phyloP scores from a whole-genome alignment of 2,797 vertebrate species.

The Chaunax sp. region DNA sequence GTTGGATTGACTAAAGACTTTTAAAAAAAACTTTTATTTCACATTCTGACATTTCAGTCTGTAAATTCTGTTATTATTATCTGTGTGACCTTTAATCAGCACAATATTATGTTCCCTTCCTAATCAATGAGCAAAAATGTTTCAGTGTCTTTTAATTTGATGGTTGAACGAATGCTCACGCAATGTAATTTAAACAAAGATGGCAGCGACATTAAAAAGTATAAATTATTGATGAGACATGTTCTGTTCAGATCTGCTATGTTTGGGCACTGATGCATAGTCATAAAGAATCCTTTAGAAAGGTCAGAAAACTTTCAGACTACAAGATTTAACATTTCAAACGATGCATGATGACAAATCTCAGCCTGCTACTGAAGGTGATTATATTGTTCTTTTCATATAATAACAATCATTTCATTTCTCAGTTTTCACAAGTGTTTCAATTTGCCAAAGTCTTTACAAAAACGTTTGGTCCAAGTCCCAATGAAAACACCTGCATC shows the following conservation, averaged over 20 bases:
- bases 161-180: not conserved
- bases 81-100: slow-evolving; percentile 19
- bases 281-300: not conserved
- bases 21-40: not conserved
- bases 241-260: not conserved
- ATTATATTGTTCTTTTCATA: no score
- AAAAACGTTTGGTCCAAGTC: no score
- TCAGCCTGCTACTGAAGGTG: not conserved
- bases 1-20: not conserved
- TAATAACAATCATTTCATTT: no score
- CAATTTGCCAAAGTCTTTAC: no score
- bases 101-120: not conserved
- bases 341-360: not conserved
- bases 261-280: slow-evolving; percentile 7
- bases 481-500: no score
- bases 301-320: not conserved
- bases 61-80: not conserved
- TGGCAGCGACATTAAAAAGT: not conserved
- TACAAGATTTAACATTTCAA: not conserved
- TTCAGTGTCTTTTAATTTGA: not conserved
- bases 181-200: not conserved
- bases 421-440: no score
- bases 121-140: not conserved
- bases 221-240: slow-evolving; percentile 1
- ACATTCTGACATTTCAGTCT: not conserved